These are phyloP conservation scores for Corvus hawaiiensis DNA, from an alignment of 2,113 vertebrate species.

Conservation along the genomic window DNA sequence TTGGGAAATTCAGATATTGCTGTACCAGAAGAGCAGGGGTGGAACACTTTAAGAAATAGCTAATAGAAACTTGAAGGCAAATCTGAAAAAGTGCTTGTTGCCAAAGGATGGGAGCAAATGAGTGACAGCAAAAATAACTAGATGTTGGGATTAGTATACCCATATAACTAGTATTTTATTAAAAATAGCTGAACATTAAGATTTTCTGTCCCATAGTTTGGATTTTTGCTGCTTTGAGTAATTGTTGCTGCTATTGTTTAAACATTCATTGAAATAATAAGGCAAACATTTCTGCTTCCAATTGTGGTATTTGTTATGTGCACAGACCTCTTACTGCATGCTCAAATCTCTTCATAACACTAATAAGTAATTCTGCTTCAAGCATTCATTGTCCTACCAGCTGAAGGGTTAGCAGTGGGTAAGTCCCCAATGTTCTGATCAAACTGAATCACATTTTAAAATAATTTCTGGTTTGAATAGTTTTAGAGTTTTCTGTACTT, in stretches of 20 bases:
- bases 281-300: background rate
- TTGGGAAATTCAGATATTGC: background rate
- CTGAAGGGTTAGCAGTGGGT: background rate
- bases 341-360: background rate
- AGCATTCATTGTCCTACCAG: background rate
- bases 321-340: background rate
- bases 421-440: background rate
- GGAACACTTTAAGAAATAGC: background rate
- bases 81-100: background rate
- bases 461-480: background rate
- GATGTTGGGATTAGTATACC: background rate
- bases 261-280: background rate
- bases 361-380: background rate
- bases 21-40: background rate
- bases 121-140: constrained; percentile 29
- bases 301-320: background rate
- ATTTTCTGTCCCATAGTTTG: background rate
- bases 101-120: constrained; percentile 16
- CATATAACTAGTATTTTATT: background rate
- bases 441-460: background rate
- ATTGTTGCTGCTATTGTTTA: background rate
- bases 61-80: constrained; percentile 10
- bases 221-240: background rate
- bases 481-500: background rate
- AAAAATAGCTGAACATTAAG: background rate